Evolutionary conservation across 2,888 invertebrate species (phyloP), one percentile per base, ranked within the genome.

Genomic region (Aplocera efformata): DNA sequence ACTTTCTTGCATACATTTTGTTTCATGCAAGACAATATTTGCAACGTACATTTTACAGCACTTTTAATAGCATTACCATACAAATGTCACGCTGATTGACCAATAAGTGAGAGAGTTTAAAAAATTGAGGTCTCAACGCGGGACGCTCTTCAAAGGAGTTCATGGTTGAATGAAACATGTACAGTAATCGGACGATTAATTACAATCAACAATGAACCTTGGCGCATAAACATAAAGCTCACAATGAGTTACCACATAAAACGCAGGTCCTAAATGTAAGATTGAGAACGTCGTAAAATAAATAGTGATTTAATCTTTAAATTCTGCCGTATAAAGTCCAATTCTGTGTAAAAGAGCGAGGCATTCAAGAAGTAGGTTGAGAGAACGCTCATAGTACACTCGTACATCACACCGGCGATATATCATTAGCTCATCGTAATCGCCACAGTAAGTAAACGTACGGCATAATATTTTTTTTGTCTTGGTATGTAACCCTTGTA

Each of bases 81-180:
- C 75, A 79, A 79, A 83, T 79, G 82, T 78, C 80, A 79, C 67
- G 72, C 69, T 71, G 78, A 84, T 85, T 84, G 81, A 77, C 82
- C 84, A 85, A 86, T 75, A 83, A 84, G 78, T 77, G 76, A 83
- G 77, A 81, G 82, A 81, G 74, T 80, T 72, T 76, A 78, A 84
- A 84, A 84, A 82, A 84, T 81, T 85, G 83, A 84, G 85, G 86
- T 84, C 84, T 84, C 71, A 70, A 69, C 79, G 81, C 82, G 79
- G 81, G 84, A 81, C 80, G 82, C 71, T 82, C 80, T 79, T 81
- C 84, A 67, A 82, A 84, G 83, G 80, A 83, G 85, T 84, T 86
- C 85, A 86, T 84, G 85, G 85, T 86, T 86, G 84, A 83, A 81
- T 79, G 76, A 74, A 78, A 80, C 78, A 83, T 84, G 81, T 80